Evolutionary conservation across 2,888 invertebrate species (phyloP).

Genomic region (Byasa hedistus): DNA sequence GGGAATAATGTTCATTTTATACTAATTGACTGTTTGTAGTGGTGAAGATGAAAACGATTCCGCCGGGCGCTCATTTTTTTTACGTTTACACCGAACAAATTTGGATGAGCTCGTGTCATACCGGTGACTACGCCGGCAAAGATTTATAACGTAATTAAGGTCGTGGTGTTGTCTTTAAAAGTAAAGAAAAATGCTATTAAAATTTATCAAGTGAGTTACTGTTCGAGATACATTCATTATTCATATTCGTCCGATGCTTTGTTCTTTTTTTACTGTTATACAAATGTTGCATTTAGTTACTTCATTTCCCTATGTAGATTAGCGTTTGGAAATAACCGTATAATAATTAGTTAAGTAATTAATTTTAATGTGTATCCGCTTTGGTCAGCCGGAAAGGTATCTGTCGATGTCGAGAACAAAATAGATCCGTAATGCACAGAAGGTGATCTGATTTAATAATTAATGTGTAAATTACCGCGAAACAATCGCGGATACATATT

Average conservation of each 20-base stretch:
- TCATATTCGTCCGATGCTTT: slow-evolving; percentile 17
- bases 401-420: slow-evolving; percentile 32
- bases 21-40: slow-evolving; percentile 48
- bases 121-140: slow-evolving; percentile 10
- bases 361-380: slow-evolving; percentile 45
- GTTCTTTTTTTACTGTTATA: neutral
- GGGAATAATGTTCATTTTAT: slow-evolving; percentile 37
- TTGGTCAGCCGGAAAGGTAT: slow-evolving; percentile 46
- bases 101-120: slow-evolving; percentile 38
- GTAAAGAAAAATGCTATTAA: slow-evolving; percentile 40
- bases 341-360: slow-evolving; percentile 38
- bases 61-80: slow-evolving; percentile 30
- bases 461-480: slow-evolving; percentile 66
- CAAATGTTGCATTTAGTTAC: neutral
- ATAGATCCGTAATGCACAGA: slow-evolving; percentile 63
- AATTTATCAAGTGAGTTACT: slow-evolving; percentile 38
- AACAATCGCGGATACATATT: slow-evolving; percentile 65
- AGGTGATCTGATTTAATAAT: slow-evolving; percentile 70
- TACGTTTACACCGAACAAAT: slow-evolving; percentile 40
- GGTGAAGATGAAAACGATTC: slow-evolving; percentile 41
- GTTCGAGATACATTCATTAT: slow-evolving; percentile 37
- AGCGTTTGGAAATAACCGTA: slow-evolving; percentile 35
- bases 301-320: slow-evolving; percentile 35
- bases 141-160: slow-evolving; percentile 39
- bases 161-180: slow-evolving; percentile 42